Evolutionary conservation across 2,113 vertebrate genomes (phyloP).

Genomic region (Bothrops jararaca): DNA sequence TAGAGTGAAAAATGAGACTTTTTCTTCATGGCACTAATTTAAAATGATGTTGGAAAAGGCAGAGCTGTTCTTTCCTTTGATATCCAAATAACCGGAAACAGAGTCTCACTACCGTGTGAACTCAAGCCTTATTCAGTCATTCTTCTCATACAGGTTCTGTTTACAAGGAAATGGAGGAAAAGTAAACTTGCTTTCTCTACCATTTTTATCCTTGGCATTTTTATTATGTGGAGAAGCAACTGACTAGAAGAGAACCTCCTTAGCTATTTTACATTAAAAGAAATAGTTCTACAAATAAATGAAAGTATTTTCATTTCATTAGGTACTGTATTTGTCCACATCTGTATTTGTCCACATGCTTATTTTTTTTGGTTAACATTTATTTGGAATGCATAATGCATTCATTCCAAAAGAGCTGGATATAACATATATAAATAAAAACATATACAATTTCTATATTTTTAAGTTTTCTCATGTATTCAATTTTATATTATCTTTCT

Average conservation of each 20-base stretch:
- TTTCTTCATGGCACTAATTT: not conserved
- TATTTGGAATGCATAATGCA: not conserved
- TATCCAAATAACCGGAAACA: too few relatives aligned
- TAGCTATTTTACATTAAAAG: not conserved
- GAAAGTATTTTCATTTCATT: not conserved
- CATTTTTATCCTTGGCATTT: not conserved
- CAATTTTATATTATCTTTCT: not conserved
- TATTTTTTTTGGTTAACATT: not conserved
- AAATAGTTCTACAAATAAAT: not conserved
- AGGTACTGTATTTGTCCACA: not conserved
- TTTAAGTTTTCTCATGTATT: not conserved
- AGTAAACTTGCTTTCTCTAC: not conserved
- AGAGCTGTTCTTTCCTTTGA: not conserved
- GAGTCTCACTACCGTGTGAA: not conserved
- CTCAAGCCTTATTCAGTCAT: not conserved
- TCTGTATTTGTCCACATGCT: not conserved
- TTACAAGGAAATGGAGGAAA: not conserved
- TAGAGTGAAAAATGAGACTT: not conserved
- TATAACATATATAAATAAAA: not conserved
- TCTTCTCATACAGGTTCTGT: not conserved
- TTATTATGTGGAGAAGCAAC: not conserved
- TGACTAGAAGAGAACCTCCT: not conserved
- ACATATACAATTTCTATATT: too few relatives aligned
- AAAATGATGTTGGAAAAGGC: not conserved
- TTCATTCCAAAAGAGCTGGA: not conserved